Evolutionary conservation across 1,140 invertebrate genomes (phyloP).

Genomic region (Drosophila kepulauana): DNA sequence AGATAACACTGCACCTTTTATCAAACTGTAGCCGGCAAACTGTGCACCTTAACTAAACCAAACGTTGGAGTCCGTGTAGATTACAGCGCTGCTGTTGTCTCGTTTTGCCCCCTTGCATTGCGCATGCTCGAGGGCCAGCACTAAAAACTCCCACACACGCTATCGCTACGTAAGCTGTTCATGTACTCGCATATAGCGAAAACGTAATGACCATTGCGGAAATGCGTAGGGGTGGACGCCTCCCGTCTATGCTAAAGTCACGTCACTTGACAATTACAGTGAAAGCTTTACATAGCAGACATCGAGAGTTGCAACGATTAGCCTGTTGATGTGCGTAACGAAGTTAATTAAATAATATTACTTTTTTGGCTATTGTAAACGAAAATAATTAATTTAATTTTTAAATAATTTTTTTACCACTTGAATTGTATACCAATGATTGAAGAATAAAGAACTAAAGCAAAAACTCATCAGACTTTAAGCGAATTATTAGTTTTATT

Average conservation of each 20-base stretch:
- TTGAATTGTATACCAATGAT: too few relatives aligned
- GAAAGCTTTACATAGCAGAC: not conserved
- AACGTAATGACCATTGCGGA: slow-evolving; percentile 5
- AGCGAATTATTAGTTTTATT: slow-evolving; percentile 68
- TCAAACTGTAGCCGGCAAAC: slow-evolving; percentile 45
- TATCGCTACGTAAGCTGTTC: slow-evolving; percentile 11
- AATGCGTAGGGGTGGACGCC: slow-evolving; percentile 10
- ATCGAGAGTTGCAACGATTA: too few relatives aligned
- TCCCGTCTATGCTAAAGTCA: not conserved
- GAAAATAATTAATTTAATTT: too few relatives aligned
- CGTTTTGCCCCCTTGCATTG: not conserved
- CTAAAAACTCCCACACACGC: slow-evolving; percentile 19
- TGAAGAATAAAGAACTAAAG: too few relatives aligned
- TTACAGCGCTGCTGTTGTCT: slow-evolving; percentile 6
- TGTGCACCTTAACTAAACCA: slow-evolving; percentile 30
- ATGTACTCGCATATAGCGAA: slow-evolving; percentile 1
- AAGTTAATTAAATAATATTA: too few relatives aligned
- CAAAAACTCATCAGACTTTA: slow-evolving; percentile 9
- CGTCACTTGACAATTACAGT: slow-evolving; percentile 2
- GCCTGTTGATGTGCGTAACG: too few relatives aligned
- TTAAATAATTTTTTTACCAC: too few relatives aligned
- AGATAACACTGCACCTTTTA: slow-evolving; percentile 10
- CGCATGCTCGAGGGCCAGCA: slow-evolving; percentile 32
- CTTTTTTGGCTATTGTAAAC: too few relatives aligned
- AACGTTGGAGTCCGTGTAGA: not conserved